phyloP scores from a whole-genome alignment of 2,888 invertebrate species.

The Scelioninae gen. 1 region DNA sequence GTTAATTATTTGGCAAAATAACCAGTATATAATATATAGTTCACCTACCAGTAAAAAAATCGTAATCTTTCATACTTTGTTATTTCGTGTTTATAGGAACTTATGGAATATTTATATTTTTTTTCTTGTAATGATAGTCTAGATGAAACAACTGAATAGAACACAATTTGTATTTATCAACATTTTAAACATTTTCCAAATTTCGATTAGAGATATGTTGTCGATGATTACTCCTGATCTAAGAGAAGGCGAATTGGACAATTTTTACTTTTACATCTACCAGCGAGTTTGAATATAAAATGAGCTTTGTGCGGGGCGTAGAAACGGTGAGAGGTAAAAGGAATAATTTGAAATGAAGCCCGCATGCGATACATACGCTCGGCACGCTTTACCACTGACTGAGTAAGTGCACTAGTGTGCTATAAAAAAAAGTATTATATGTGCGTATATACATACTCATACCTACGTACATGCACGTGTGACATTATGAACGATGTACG shows the following conservation, averaged over 20 bases:
- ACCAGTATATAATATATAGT: too few species aligned
- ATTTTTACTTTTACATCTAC: slow-evolving; percentile 64
- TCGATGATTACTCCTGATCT: slow-evolving; percentile 54
- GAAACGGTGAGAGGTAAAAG: slow-evolving; percentile 75
- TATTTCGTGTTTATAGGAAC: too few species aligned
- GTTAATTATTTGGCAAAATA: too few species aligned
- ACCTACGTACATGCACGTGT: slow-evolving; percentile 19
- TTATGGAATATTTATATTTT: too few species aligned
- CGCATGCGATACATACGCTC: slow-evolving; percentile 74
- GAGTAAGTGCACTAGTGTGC: slow-evolving; percentile 48
- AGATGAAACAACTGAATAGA: too few species aligned
- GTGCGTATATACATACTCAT: slow-evolving; percentile 13
- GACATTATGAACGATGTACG: slow-evolving; percentile 58
- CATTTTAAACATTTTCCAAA: too few species aligned
- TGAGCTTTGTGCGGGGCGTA: slow-evolving; percentile 73
- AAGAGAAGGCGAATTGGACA: slow-evolving; percentile 60
- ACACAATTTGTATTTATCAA: too few species aligned
- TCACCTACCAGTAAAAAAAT: too few species aligned
- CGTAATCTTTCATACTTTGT: too few species aligned
- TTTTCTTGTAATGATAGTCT: too few species aligned
- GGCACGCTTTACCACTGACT: slow-evolving; percentile 56
- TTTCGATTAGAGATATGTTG: too few species aligned
- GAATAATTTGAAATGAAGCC: slow-evolving; percentile 78
- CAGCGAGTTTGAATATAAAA: slow-evolving; percentile 70
- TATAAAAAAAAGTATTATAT: slow-evolving; percentile 49